Evolutionary conservation across 2,797 vertebrate genomes (phyloP).

Genomic region (Somateria mollissima): DNA sequence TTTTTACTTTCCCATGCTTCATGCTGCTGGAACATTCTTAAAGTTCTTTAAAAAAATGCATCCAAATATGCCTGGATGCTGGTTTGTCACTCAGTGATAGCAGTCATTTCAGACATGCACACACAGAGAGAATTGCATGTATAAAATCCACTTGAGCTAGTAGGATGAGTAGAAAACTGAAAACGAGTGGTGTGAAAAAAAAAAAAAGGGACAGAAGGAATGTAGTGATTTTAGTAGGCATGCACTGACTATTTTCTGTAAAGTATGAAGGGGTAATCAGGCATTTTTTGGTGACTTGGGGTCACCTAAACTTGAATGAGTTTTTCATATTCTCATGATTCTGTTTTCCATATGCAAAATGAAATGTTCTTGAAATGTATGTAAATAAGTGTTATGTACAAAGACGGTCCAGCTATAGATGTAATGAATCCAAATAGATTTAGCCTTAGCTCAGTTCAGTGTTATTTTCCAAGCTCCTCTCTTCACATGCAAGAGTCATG

Average conservation of each 20-base stretch:
- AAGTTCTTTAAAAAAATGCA: not conserved
- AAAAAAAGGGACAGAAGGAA: not conserved
- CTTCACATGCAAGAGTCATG: conserved; percentile 24
- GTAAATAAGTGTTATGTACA: conserved; percentile 26
- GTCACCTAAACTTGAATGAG: not conserved
- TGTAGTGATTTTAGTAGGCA: not conserved
- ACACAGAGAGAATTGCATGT: not conserved
- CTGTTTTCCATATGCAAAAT: conserved; percentile 9
- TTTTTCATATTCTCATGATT: not conserved
- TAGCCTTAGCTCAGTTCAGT: conserved; percentile 30
- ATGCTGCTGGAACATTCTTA: not conserved
- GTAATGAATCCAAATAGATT: conserved; percentile 12
- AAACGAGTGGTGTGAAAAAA: not conserved
- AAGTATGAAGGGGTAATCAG: not conserved
- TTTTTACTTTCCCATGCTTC: not conserved
- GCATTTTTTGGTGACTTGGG: not conserved
- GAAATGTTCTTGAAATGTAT: not conserved
- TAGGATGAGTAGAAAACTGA: not conserved
- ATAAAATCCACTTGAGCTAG: not conserved
- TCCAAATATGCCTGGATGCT: not conserved
- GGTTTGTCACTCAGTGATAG: not conserved
- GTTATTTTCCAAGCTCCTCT: not conserved
- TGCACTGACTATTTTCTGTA: not conserved
- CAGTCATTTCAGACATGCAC: not conserved
- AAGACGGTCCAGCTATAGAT: not conserved